Conservation (phyloP, 2,888 invertebrate genomes). For the Drosophila nr. perissopoda region DNA sequence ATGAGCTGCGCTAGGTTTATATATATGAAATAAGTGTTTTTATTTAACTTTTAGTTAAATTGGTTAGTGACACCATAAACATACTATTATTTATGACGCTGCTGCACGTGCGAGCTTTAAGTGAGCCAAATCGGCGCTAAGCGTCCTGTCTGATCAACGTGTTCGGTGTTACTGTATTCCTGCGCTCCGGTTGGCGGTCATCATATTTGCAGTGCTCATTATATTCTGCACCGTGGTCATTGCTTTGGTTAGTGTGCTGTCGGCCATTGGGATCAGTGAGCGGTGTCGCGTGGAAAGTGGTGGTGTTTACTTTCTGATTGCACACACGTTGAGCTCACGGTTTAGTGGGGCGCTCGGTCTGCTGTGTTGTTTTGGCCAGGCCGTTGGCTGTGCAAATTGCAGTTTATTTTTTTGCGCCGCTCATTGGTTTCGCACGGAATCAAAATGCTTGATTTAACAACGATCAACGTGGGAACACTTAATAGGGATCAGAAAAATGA, state of each 20-base stretch:
- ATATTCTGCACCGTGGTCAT: conserved; percentile 94
- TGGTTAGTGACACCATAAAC: conserved; percentile 11
- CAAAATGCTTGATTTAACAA: conserved; percentile 39
- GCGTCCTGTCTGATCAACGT: conserved; percentile 96
- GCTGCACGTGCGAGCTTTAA: conserved; percentile 22
- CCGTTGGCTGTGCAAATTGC: conserved; percentile 98
- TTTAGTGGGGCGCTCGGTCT: conserved; percentile 97
- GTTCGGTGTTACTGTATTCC: conserved; percentile 98
- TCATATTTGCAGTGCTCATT: conserved; percentile 92
- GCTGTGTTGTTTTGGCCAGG: conserved; percentile 98
- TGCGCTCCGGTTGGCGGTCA: conserved; percentile 97
- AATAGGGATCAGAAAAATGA: background rate
- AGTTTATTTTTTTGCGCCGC: too few species aligned
- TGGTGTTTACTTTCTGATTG: conserved; percentile 98
- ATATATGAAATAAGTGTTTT: conserved; percentile 59
- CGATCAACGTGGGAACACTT: conserved; percentile 1
- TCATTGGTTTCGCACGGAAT: conserved; percentile 3
- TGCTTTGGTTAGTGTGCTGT: conserved; percentile 95
- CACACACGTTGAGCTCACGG: conserved; percentile 96
- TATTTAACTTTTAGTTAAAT: conserved; percentile 54
- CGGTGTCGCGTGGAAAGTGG: conserved; percentile 97
- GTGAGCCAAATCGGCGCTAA: conserved; percentile 32
- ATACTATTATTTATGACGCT: conserved; percentile 35
- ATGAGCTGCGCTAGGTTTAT: conserved; percentile 53
- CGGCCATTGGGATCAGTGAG: conserved; percentile 98